A percentile compares a stretch with the other conserved stretches of the same genome.
Evolutionary conservation across 2,113 vertebrate species (phyloP).

Genomic region (Corythornis cristatus): DNA sequence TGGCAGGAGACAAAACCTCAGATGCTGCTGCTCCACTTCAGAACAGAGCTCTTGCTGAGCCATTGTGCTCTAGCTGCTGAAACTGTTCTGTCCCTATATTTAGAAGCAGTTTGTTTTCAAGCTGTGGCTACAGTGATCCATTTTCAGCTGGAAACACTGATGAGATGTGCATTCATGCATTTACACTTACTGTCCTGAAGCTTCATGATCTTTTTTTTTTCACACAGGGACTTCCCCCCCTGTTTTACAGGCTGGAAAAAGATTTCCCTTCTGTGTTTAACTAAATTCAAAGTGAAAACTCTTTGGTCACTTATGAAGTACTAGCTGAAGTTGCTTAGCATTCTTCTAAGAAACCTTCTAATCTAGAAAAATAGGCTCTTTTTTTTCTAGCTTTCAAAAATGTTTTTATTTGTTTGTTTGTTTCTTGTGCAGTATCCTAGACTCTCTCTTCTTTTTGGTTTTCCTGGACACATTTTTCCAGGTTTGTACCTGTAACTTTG

Average conservation of each 20-base stretch:
- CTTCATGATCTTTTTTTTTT: neutral
- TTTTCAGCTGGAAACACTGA: neutral
- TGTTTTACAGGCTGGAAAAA: neutral
- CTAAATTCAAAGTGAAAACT: neutral
- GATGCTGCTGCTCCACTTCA: no score
- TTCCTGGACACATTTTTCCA: neutral
- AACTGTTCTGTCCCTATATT: no score
- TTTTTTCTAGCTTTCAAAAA: neutral
- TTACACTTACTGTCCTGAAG: neutral
- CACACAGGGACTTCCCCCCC: neutral
- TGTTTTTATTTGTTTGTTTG: neutral
- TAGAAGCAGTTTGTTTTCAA: neutral
- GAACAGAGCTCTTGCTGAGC: no score
- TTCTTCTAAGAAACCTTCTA: neutral
- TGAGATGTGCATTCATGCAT: neutral
- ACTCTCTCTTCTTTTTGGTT: neutral
- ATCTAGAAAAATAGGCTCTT: neutral
- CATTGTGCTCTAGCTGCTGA: no score
- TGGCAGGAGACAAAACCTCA: no score
- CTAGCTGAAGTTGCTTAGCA: neutral
- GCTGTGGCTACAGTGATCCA: neutral
- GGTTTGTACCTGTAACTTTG: neutral
- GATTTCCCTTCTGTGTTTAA: neutral
- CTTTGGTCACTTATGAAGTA: neutral
- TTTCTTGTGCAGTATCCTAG: neutral